Percentiles rank a stretch among this genome's conserved stretches.
Conservation (phyloP, 2,888 invertebrate species). For the Steinernema scapterisci region DNA sequence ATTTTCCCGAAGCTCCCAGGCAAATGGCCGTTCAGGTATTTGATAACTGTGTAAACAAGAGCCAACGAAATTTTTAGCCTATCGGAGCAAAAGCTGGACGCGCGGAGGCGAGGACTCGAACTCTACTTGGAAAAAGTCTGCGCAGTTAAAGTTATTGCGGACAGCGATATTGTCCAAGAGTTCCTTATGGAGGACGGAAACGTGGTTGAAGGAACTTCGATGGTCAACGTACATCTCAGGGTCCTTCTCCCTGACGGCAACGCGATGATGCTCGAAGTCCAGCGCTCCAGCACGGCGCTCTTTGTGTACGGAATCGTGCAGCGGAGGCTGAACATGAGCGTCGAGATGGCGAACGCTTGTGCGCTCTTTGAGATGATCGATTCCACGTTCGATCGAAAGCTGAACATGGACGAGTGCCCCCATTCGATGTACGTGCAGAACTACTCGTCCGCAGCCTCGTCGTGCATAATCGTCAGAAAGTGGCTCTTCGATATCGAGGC, state of each 20-base stretch:
- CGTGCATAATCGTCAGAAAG: conserved; percentile 80
- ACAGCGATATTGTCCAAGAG: conserved; percentile 94
- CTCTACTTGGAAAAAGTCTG: conserved; percentile 97
- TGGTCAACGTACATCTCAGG: conserved; percentile 74
- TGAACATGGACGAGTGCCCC: conserved; percentile 90
- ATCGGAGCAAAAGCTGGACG: conserved; percentile 95
- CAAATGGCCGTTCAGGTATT: conserved; percentile 86
- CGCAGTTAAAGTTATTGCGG: conserved; percentile 95
- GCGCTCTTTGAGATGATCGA: conserved; percentile 96
- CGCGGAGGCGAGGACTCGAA: conserved; percentile 88
- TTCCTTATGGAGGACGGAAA: conserved; percentile 77
- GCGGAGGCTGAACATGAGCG: conserved; percentile 72
- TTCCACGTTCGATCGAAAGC: conserved; percentile 74
- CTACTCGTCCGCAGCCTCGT: conserved; percentile 94
- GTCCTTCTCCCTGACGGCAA: conserved; percentile 81
- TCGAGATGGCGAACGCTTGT: conserved; percentile 84
- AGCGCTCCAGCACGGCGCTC: conserved; percentile 82
- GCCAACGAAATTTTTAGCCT: conserved; percentile 72
- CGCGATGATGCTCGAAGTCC: conserved; percentile 78
- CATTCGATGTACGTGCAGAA: conserved; percentile 98
- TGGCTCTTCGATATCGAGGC: conserved; percentile 69
- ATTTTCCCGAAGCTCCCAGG: conserved; percentile 94
- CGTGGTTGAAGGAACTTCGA: conserved; percentile 52
- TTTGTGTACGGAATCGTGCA: conserved; percentile 46
- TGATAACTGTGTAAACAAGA: not conserved